A percentile compares a stretch with the other conserved stretches of the same genome.
Conservation (phyloP, 2,113 vertebrate genomes). For the Phyllopteryx taeniolatus region DNA sequence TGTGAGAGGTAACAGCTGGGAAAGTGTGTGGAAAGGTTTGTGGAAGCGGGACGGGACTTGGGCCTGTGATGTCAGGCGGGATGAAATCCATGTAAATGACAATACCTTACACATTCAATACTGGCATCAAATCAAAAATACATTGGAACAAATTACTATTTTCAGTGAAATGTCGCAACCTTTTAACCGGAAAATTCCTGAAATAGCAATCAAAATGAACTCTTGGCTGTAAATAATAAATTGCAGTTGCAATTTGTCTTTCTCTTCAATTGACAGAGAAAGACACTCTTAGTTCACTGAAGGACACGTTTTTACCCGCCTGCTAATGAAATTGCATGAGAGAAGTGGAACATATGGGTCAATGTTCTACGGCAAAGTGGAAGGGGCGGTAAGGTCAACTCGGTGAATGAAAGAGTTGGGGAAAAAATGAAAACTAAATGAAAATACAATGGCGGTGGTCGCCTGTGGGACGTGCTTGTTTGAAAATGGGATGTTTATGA, state of each 20-base stretch:
- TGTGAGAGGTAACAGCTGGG: conserved; percentile 53
- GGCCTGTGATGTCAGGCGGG: conserved; percentile 13
- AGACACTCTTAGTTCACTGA: conserved; percentile 13
- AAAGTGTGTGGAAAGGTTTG: conserved; percentile 21
- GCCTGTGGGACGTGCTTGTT: conserved; percentile 56
- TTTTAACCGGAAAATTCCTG: not conserved
- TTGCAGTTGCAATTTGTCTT: not conserved
- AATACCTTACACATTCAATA: not conserved
- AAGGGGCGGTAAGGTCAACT: conserved; percentile 51
- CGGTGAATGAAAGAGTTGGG: conserved; percentile 53
- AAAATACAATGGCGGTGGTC: conserved; percentile 61
- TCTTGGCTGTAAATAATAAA: not conserved
- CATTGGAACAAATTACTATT: not conserved
- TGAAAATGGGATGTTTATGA: conserved; percentile 59
- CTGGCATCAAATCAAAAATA: not conserved
- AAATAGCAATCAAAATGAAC: not conserved
- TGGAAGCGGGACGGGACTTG: conserved; percentile 11
- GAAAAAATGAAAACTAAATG: conserved; percentile 68
- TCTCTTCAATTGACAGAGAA: not conserved
- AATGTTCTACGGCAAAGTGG: conserved; percentile 39
- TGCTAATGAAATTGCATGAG: conserved; percentile 47
- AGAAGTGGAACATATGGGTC: conserved; percentile 50
- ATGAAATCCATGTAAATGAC: not conserved
- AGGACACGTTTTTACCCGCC: not conserved
- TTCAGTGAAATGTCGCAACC: not conserved